A percentile compares a stretch with the other conserved stretches of the same genome.
These are phyloP conservation scores for Sinella curviseta DNA, from an alignment of 1,140 invertebrate species.

Conservation along the genomic window DNA sequence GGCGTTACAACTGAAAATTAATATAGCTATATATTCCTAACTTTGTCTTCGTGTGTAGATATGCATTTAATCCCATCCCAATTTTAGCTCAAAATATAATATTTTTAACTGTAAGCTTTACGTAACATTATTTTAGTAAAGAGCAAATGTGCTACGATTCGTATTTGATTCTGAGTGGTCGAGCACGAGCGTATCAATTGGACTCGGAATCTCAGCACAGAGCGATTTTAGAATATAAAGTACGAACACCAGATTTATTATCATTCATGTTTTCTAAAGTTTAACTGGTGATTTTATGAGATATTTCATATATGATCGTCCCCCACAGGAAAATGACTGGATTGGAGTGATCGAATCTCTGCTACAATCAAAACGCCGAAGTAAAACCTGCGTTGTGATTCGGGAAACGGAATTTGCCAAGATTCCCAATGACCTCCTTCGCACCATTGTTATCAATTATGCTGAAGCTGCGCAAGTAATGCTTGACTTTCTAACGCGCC, in stretches of 20 bases:
- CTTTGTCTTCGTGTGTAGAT: background rate
- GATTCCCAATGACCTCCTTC: background rate
- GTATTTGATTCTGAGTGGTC: background rate
- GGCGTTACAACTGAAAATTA: no score
- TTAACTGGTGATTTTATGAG: background rate
- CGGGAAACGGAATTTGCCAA: constrained; percentile 1
- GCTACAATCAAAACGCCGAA: background rate
- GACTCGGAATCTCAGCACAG: background rate
- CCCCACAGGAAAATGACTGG: constrained; percentile 21
- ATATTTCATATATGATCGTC: background rate
- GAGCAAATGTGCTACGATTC: background rate
- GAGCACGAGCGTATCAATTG: background rate
- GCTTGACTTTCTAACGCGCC: background rate
- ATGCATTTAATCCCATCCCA: background rate
- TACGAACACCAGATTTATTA: no score
- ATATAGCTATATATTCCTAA: no score
- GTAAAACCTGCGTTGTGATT: background rate
- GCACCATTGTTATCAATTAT: background rate
- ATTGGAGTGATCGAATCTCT: background rate
- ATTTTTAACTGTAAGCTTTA: background rate
- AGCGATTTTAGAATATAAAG: background rate
- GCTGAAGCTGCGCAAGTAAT: background rate
- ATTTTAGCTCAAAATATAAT: background rate
- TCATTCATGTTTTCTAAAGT: background rate
- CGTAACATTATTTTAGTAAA: background rate